Percentiles rank a stretch among this genome's conserved stretches.
phyloP scores from a whole-genome alignment of 2,113 vertebrate genomes.

The Mirza zaza region DNA sequence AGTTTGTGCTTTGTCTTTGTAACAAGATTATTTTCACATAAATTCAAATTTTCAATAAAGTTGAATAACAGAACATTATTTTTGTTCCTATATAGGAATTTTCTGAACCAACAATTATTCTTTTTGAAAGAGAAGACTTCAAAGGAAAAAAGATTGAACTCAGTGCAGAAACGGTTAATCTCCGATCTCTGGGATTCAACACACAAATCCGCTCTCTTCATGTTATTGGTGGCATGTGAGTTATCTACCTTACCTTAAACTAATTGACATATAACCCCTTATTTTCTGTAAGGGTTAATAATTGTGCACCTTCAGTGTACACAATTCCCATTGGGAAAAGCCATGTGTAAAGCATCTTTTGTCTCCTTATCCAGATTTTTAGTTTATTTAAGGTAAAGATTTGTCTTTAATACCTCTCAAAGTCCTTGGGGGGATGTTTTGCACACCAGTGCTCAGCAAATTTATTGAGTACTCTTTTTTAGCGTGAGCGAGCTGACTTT shows the following conservation, averaged over 20 bases:
- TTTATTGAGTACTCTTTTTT: not conserved
- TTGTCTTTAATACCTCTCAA: not conserved
- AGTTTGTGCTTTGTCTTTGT: not conserved
- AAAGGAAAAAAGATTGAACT: constrained; percentile 90
- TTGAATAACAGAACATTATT: not conserved
- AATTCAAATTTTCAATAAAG: not conserved
- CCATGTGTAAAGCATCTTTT: not conserved
- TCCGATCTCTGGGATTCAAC: constrained; percentile 87
- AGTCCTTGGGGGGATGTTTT: not conserved
- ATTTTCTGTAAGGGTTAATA: not conserved
- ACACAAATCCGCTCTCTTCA: constrained; percentile 89
- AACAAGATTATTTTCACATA: not conserved
- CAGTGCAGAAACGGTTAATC: constrained; percentile 85
- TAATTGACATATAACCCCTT: not conserved
- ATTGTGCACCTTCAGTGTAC: not conserved
- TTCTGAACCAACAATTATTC: constrained; percentile 90
- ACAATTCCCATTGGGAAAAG: not conserved
- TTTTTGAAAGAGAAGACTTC: constrained; percentile 91
- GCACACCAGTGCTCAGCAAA: not conserved
- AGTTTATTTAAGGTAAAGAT: not conserved
- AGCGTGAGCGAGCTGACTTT: not conserved
- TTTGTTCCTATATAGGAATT: constrained; percentile 88
- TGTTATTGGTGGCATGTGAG: constrained; percentile 92
- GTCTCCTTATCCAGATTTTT: not conserved
- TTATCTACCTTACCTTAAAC: not conserved